Conservation (phyloP, 1,140 invertebrate genomes). For the Drosophila novamexicana region DNA sequence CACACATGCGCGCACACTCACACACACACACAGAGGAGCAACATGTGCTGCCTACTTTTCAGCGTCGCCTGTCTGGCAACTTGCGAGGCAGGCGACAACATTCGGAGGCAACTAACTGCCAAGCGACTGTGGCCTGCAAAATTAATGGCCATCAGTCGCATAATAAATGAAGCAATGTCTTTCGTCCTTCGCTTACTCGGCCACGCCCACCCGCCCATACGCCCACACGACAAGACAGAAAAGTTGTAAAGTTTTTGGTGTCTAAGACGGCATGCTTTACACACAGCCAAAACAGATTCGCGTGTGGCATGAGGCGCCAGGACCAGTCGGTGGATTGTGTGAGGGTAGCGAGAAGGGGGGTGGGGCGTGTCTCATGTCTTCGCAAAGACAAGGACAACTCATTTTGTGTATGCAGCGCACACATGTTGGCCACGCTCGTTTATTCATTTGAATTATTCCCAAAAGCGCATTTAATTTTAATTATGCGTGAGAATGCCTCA, state of each 20-base stretch:
- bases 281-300: slow-evolving; percentile 31
- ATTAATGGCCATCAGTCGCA: slow-evolving; percentile 79
- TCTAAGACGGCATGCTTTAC: slow-evolving; percentile 24
- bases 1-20: not conserved
- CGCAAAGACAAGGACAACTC: slow-evolving; percentile 55
- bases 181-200: slow-evolving; percentile 7
- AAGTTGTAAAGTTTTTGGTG: slow-evolving; percentile 50
- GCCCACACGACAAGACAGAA: slow-evolving; percentile 39
- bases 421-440: slow-evolving; percentile 78
- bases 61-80: slow-evolving; percentile 36
- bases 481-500: slow-evolving; percentile 83
- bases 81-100: slow-evolving; percentile 20
- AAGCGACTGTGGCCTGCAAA: slow-evolving; percentile 60
- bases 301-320: slow-evolving; percentile 1
- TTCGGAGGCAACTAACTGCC: slow-evolving; percentile 23
- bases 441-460: slow-evolving; percentile 84
- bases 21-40: slow-evolving; percentile 8
- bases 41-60: slow-evolving; percentile 49
- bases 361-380: slow-evolving; percentile 1
- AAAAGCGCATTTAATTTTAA: slow-evolving; percentile 84
- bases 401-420: slow-evolving; percentile 78
- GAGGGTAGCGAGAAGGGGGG: not conserved
- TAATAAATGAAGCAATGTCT: slow-evolving; percentile 75
- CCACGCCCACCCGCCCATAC: slow-evolving; percentile 27
- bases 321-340: too few relatives aligned